A percentile compares a stretch with the other conserved stretches of the same genome.
Evolutionary conservation across 2,797 vertebrate genomes (phyloP).

Genomic region (Alca torda): DNA sequence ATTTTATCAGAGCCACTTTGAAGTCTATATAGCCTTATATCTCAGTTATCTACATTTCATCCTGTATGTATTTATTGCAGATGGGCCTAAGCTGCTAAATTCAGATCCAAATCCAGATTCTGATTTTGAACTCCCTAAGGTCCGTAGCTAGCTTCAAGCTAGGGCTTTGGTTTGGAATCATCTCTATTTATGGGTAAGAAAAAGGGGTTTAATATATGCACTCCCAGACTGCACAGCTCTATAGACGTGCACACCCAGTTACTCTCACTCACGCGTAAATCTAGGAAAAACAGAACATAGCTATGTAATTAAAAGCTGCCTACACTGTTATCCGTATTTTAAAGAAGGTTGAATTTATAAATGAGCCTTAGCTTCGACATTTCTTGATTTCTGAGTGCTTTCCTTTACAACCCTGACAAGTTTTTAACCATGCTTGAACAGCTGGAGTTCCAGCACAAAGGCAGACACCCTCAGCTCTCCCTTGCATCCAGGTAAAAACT

Average conservation of each 20-base stretch:
- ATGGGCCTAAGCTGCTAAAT: constrained; percentile 70
- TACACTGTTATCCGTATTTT: background rate
- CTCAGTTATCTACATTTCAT: constrained; percentile 71
- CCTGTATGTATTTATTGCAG: constrained; percentile 72
- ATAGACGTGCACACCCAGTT: background rate
- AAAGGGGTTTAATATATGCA: constrained; percentile 41
- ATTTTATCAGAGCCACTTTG: constrained; percentile 69
- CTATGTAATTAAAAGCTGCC: constrained; percentile 31
- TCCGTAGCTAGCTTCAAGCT: constrained; percentile 50
- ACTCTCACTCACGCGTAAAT: background rate
- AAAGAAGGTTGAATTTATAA: constrained; percentile 17
- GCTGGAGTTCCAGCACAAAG: background rate
- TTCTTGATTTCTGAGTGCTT: background rate
- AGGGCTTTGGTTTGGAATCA: constrained; percentile 33
- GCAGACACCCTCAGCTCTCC: background rate
- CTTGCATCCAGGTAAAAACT: background rate
- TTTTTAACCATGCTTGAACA: background rate
- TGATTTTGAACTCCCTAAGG: constrained; percentile 69
- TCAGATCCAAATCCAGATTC: constrained; percentile 72
- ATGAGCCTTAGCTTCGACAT: background rate
- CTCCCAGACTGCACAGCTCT: background rate
- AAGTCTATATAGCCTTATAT: constrained; percentile 71
- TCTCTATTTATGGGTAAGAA: constrained; percentile 60
- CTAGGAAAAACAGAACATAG: background rate
- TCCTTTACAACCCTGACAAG: background rate